Evolutionary conservation across 2,113 vertebrate genomes (phyloP).

Genomic region (Neolamprologus ventralis): DNA sequence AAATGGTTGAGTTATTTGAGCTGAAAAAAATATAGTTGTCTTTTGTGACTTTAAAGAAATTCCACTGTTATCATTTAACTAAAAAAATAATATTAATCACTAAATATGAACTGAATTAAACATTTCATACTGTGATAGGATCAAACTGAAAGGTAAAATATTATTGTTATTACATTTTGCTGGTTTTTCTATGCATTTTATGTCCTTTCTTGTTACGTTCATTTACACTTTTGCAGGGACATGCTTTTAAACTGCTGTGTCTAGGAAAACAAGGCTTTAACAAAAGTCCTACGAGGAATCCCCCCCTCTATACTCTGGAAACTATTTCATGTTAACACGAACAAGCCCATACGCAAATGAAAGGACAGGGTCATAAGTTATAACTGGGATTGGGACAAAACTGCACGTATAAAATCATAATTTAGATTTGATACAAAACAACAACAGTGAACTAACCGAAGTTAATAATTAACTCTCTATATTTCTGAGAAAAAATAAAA

Average conservation of each 20-base stretch:
- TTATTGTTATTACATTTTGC: not conserved
- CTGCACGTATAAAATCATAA: not conserved
- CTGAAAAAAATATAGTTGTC: not conserved
- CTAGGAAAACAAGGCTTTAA: not conserved
- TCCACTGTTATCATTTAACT: not conserved
- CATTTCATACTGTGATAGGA: rapidly evolving
- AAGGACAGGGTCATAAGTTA: not conserved
- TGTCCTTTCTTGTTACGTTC: rapidly evolving
- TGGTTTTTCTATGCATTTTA: not conserved
- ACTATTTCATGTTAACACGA: not conserved
- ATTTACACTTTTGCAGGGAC: not conserved
- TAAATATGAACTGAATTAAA: not conserved
- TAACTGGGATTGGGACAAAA: not conserved
- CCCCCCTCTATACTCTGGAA: not conserved
- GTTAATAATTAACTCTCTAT: not conserved
- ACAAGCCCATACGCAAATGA: rapidly evolving
- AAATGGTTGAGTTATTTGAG: not conserved
- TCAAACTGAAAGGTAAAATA: rapidly evolving
- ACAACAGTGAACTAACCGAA: not conserved
- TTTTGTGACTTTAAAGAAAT: not conserved
- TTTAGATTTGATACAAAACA: not conserved
- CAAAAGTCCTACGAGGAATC: not conserved
- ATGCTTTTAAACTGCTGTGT: not conserved
- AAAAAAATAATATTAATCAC: rapidly evolving
- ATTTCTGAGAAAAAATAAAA: not conserved